Percentiles rank a stretch among this genome's conserved stretches.
Evolutionary conservation across 1,140 invertebrate species (phyloP).

Genomic region (Cydia splendana): DNA sequence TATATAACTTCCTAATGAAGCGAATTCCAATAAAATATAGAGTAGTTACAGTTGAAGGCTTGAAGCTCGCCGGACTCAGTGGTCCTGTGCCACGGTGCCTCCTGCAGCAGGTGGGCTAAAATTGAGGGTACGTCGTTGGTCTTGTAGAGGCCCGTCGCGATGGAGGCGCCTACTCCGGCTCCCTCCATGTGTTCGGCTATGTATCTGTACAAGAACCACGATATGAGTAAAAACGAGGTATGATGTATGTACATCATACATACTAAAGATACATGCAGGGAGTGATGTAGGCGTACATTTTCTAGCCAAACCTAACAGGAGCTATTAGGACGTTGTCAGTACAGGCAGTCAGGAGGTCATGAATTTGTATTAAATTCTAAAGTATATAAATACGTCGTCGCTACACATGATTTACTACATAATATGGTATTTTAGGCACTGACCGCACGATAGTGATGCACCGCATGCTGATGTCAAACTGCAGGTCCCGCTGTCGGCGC

Average conservation of each 20-base stretch:
- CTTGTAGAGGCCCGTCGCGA: conserved; percentile 82
- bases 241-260: too few species aligned
- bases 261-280: too few species aligned
- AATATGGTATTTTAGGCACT: conserved; percentile 34
- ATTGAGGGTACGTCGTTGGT: conserved; percentile 88
- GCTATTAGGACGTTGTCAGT: too few species aligned
- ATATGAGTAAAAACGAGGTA: too few species aligned
- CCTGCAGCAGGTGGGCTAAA: conserved; percentile 83
- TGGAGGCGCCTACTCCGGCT: conserved; percentile 81
- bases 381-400: too few species aligned
- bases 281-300: too few species aligned
- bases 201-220: conserved; percentile 60
- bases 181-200: conserved; percentile 79
- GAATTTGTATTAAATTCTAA: too few species aligned
- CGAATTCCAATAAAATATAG: not conserved
- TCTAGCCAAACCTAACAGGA: too few species aligned
- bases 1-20: not conserved
- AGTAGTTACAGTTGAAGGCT: conserved; percentile 74
- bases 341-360: too few species aligned
- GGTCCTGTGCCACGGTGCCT: conserved; percentile 85
- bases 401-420: not conserved
- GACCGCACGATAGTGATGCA: conserved; percentile 86
- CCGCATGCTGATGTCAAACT: conserved; percentile 86
- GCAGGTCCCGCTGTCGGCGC: conserved; percentile 83
- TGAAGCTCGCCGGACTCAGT: conserved; percentile 79